Evolutionary conservation across 2,888 invertebrate genomes (phyloP), one percentile per base, ranked within the genome.

Genomic region (Sussaba pulchella): DNA sequence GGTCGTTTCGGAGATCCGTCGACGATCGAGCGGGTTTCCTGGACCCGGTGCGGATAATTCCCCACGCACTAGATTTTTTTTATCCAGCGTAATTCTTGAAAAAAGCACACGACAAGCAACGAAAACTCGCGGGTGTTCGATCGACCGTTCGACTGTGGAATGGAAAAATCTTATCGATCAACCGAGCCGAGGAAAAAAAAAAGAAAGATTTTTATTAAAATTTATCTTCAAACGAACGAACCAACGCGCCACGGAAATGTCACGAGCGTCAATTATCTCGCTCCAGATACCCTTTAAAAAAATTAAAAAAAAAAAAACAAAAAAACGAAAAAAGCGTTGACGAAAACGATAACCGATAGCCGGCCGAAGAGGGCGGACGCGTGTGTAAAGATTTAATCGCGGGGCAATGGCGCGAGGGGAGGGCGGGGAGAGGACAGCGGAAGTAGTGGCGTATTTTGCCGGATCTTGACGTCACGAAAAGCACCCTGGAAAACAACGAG

Each of bases 51-150:
- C 10, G 61, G n/a, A n/a, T n/a, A n/a, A n/a, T n/a, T 36, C 21
- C 61, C 17, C 57, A 43, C 52, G 43, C 54, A 63, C 54, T 47
- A 71, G 24, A 64, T 71, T 41, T 26, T n/a, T n/a, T 43, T 70
- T 77, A n/a, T 57, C 54, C 57, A 70, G 57, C 70, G 31, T 57
- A 70, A 71, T 71, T 66, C 71, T n/a, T n/a, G n/a, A 57, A 71
- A 77, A 66, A 77, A 77, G 71, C 71, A 71, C 70, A 70, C 57
- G 70, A 70, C 45, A 43, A 43, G 59, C 31, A 36, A 59, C n/a
- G 69, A 70, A 63, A 47, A 70, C 36, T 14, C 21, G 36, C 67
- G 39, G 39, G 39, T 14, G n/a, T 67, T 39, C 24, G 47, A 45
- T 64, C 52, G 76, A 39, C 54, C 54, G 45, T 69, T 67, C 19